Percentiles rank a stretch among this genome's conserved stretches.
These are phyloP conservation scores for Drymonia ruficornis DNA, from an alignment of 2,888 invertebrate species.

Conservation along the genomic window DNA sequence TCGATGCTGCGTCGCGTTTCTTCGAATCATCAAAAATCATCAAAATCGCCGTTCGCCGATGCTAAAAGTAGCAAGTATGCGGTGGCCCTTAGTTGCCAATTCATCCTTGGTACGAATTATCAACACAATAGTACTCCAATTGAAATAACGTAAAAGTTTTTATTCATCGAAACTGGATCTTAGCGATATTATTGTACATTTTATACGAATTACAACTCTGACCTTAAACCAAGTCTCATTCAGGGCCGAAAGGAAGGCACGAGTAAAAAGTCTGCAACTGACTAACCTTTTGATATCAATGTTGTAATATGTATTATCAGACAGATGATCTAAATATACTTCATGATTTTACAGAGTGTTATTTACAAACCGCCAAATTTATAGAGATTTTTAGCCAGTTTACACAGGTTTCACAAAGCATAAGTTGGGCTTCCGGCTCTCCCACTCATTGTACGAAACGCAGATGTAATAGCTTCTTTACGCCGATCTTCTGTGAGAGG, in stretches of 20 bases:
- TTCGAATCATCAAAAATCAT: too few species aligned
- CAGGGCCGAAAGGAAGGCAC: conserved; percentile 27
- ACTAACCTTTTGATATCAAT: conserved; percentile 5
- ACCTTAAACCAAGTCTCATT: conserved; percentile 18
- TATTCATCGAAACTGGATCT: conserved; percentile 11
- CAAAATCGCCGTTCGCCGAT: too few species aligned
- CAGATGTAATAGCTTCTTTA: too few species aligned
- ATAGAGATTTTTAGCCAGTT: too few species aligned
- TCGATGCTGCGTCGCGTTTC: too few species aligned
- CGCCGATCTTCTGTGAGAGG: too few species aligned
- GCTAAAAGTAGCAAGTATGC: too few species aligned
- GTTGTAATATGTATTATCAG: neutral
- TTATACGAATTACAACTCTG: conserved; percentile 22
- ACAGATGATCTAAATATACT: neutral
- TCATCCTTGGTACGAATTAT: neutral
- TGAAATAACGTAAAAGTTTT: conserved; percentile 3
- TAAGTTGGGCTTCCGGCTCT: too few species aligned
- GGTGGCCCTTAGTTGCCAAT: too few species aligned
- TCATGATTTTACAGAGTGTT: neutral
- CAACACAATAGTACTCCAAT: neutral
- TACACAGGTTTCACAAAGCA: too few species aligned
- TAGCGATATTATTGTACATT: conserved; percentile 16
- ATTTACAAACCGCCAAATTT: too few species aligned
- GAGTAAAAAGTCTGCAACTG: conserved; percentile 18
- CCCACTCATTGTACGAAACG: too few species aligned